These are phyloP conservation scores for Drosophila orosa DNA, from an alignment of 1,140 invertebrate genomes.

Conservation along the genomic window DNA sequence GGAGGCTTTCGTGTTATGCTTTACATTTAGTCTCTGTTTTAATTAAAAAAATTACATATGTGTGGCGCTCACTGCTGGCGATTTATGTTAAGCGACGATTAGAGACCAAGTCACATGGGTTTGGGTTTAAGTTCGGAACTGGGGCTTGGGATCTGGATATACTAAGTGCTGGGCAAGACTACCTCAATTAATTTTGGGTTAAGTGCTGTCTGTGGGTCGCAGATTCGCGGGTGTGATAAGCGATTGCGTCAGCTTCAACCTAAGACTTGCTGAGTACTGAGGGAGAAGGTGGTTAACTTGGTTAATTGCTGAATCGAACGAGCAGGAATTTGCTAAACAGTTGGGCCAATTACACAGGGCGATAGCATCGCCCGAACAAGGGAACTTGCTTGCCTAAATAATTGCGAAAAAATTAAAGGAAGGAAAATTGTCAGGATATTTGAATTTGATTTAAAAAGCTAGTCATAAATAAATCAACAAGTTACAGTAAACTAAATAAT, in stretches of 20 bases:
- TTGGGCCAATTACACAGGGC: constrained; percentile 19
- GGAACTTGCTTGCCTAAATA: constrained; percentile 6
- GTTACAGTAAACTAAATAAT: background rate
- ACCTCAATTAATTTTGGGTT: constrained; percentile 73
- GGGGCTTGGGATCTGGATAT: constrained; percentile 17
- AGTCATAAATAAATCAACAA: too few species aligned
- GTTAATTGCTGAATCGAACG: constrained; percentile 49
- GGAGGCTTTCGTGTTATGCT: constrained; percentile 27
- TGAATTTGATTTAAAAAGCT: background rate
- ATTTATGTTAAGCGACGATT: constrained; percentile 78
- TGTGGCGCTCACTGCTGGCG: constrained; percentile 56
- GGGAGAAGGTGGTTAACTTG: constrained; percentile 10
- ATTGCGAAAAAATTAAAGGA: background rate
- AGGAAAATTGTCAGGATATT: background rate
- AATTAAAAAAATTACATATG: constrained; percentile 68
- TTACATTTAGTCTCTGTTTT: constrained; percentile 67
- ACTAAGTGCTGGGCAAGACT: constrained; percentile 21
- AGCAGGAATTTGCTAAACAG: constrained; percentile 37
- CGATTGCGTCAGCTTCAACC: constrained; percentile 59
- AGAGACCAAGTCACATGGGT: constrained; percentile 37
- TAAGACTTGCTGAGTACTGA: constrained; percentile 9
- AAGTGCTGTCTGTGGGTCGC: constrained; percentile 47
- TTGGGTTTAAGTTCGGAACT: constrained; percentile 2
- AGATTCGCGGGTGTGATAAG: constrained; percentile 65
- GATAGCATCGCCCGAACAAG: constrained; percentile 30